Evolutionary conservation across 2,113 vertebrate species (phyloP).

Genomic region (Sakesphorus luctuosus): DNA sequence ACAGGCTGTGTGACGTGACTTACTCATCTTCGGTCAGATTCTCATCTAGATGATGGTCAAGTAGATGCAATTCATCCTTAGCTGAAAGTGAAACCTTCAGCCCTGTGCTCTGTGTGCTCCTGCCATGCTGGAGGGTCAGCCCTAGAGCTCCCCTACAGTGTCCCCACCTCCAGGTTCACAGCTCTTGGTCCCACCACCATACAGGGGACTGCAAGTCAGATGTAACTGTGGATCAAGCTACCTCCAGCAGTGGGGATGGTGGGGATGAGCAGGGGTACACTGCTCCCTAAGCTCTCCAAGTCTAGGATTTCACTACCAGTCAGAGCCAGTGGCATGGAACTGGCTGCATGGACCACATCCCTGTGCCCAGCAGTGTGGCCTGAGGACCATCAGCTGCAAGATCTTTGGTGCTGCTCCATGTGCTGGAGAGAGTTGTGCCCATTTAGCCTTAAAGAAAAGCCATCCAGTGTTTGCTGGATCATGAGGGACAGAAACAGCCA

Average conservation of each 20-base stretch:
- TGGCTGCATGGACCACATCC: neutral
- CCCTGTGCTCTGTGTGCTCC: neutral
- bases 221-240: neutral
- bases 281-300: neutral
- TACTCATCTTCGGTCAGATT: neutral
- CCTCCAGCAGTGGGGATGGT: neutral
- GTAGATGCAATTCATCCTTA: neutral
- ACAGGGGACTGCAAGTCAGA: accelerated
- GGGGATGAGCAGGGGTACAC: neutral
- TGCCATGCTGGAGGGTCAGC: neutral
- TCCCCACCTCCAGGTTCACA: neutral
- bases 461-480: neutral
- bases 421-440: neutral
- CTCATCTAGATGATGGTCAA: neutral
- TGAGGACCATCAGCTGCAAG: neutral
- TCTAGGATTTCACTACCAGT: neutral
- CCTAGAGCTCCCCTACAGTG: neutral
- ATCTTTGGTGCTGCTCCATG: neutral
- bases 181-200: neutral
- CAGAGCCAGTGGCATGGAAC: neutral
- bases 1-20: neutral
- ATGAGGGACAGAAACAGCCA: neutral
- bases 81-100: neutral
- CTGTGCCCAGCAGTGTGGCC: neutral
- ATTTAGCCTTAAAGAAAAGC: neutral